Evolutionary conservation across 2,888 invertebrate genomes (phyloP).

Genomic region (Quadroppia sp.): DNA sequence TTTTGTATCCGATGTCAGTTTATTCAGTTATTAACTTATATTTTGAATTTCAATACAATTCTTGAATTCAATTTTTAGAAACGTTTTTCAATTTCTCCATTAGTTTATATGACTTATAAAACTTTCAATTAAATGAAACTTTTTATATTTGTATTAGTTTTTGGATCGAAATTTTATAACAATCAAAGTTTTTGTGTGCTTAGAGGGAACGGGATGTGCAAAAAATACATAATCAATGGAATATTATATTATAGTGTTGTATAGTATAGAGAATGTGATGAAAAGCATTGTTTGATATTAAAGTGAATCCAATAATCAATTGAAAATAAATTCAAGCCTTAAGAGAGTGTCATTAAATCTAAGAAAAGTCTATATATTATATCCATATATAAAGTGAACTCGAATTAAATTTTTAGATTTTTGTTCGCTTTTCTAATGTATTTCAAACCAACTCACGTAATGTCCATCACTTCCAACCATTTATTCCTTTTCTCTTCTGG

Average conservation of each 20-base stretch:
- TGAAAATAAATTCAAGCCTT: conserved; percentile 16
- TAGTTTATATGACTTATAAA: background rate
- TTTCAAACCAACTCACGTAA: conserved; percentile 27
- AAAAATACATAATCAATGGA: background rate
- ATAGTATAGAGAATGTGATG: background rate
- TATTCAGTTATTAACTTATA: too few relatives aligned
- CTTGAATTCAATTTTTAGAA: too few relatives aligned
- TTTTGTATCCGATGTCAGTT: too few relatives aligned
- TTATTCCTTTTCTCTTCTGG: background rate
- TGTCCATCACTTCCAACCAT: conserved; percentile 4
- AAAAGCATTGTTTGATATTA: background rate
- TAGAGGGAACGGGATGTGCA: background rate
- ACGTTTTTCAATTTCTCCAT: too few relatives aligned
- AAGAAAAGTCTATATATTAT: background rate
- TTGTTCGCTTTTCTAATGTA: background rate
- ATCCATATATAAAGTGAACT: background rate
- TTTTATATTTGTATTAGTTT: background rate
- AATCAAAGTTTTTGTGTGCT: background rate
- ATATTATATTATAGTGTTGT: background rate
- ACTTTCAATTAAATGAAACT: background rate
- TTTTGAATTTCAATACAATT: too few relatives aligned
- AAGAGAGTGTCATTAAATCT: background rate
- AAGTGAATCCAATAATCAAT: background rate
- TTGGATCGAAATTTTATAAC: background rate
- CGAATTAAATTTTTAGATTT: background rate